Conservation (phyloP, 2,888 invertebrate species). For the Choreutis nemorana region DNA sequence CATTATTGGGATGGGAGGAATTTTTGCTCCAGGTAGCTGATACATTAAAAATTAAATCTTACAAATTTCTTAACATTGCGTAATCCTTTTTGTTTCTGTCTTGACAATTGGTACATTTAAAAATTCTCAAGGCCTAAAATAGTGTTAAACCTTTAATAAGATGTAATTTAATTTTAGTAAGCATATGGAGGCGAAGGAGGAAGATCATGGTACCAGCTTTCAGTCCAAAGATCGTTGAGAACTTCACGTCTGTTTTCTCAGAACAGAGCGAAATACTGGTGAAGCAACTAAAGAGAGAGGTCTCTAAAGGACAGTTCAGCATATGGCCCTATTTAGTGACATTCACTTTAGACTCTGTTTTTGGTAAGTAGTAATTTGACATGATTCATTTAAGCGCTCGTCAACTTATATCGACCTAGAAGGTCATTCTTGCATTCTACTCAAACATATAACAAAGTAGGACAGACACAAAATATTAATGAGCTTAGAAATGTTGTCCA, state of each 20-base stretch:
- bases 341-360: slow-evolving; percentile 70
- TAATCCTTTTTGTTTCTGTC: no score
- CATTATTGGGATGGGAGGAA: slow-evolving; percentile 18
- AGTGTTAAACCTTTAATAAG: no score
- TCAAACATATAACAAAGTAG: not conserved
- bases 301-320: slow-evolving; percentile 37
- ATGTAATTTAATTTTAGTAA: no score
- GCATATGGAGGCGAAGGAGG: slow-evolving; percentile 69
- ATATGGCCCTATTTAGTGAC: slow-evolving; percentile 61
- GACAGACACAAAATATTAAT: not conserved
- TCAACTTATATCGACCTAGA: no score
- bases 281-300: slow-evolving; percentile 27
- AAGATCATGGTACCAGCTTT: slow-evolving; percentile 72
- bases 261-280: slow-evolving; percentile 63
- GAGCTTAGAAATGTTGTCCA: no score
- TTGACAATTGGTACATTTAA: no score
- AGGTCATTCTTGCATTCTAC: no score
- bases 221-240: slow-evolving; percentile 72
- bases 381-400: no score
- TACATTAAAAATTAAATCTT: slow-evolving; percentile 1
- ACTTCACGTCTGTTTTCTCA: slow-evolving; percentile 69
- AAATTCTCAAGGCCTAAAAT: no score
- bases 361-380: slow-evolving; percentile 48
- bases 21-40: slow-evolving; percentile 14
- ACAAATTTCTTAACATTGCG: no score